Evolutionary conservation across 1,140 invertebrate genomes (phyloP).

Genomic region (Bombyx mori): ASM3026992v2 NC_085123.1:8047501-8048000

Average conservation of each 20-base stretch:
- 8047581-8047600: slow-evolving; percentile 72
- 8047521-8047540: slow-evolving; percentile 82
- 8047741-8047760: slow-evolving; percentile 49
- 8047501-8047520: slow-evolving; percentile 83
- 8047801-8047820: slow-evolving; percentile 63
- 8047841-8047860: slow-evolving; percentile 50
- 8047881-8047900: no score
- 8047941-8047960: no score
- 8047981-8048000: no score
- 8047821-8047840: slow-evolving; percentile 78
- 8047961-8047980: no score
- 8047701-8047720: slow-evolving; percentile 71
- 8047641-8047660: slow-evolving; percentile 59
- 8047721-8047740: slow-evolving; percentile 72
- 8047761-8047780: slow-evolving; percentile 70
- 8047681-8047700: slow-evolving; percentile 53
- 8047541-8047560: slow-evolving; percentile 75
- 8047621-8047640: slow-evolving; percentile 69
- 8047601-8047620: slow-evolving; percentile 54
- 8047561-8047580: slow-evolving; percentile 54
- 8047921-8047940: no score
- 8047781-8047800: slow-evolving; percentile 77
- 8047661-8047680: slow-evolving; percentile 52
- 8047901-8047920: no score
- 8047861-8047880: background rate